A percentile compares a stretch with the other conserved stretches of the same genome.
phyloP scores from a whole-genome alignment of 2,797 vertebrate genomes.

The Pseudomugil tenellus region DNA sequence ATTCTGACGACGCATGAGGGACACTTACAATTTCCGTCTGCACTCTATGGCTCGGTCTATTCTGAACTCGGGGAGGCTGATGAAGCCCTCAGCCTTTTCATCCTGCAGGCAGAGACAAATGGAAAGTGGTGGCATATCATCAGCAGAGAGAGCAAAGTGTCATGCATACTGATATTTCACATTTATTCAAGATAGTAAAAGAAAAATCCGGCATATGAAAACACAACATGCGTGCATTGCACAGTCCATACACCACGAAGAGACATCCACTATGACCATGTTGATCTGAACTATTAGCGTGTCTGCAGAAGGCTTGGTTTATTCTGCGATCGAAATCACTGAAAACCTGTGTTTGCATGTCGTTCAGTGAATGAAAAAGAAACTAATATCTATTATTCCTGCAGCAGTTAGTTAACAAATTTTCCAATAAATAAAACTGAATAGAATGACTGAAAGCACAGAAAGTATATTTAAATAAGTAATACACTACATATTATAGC shows the following conservation, averaged over 20 bases:
- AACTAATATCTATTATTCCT: not conserved
- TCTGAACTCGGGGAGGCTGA: conserved; percentile 92
- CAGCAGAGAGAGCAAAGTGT: conserved; percentile 61
- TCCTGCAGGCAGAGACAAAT: conserved; percentile 82
- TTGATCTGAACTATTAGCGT: not conserved
- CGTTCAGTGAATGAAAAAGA: not conserved
- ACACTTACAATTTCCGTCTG: conserved; percentile 91
- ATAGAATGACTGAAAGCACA: too few relatives aligned
- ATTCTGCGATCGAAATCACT: not conserved
- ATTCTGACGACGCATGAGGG: conserved; percentile 65
- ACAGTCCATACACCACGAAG: conserved; percentile 18
- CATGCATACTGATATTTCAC: conserved; percentile 53
- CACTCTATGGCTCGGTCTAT: conserved; percentile 91
- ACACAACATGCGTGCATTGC: conserved; percentile 64
- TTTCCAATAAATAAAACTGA: too few relatives aligned
- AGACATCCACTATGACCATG: not conserved
- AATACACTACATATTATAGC: too few relatives aligned
- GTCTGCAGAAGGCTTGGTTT: not conserved
- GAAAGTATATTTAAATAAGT: too few relatives aligned
- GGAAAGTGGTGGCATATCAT: conserved; percentile 65
- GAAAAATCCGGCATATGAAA: conserved; percentile 44
- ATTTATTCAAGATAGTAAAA: conserved; percentile 40
- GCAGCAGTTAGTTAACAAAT: not conserved
- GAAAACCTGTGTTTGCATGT: not conserved
- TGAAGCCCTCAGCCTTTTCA: conserved; percentile 92